phyloP scores from a whole-genome alignment of 2,113 vertebrate species.

The Aythya baeri region DNA sequence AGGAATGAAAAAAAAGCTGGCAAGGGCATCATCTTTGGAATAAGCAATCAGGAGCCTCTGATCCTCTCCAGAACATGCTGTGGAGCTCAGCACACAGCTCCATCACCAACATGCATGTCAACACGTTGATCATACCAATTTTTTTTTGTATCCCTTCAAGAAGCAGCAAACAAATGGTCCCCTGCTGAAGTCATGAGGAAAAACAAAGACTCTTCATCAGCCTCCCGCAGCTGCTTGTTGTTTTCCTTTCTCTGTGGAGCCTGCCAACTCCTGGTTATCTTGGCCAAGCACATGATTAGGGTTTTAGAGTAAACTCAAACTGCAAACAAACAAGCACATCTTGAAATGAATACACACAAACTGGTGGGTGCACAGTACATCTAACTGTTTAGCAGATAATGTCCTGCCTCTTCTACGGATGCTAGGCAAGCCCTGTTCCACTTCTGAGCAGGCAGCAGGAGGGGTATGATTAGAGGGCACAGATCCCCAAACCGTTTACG shows the following conservation, averaged over 20 bases:
- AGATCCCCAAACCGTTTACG: neutral
- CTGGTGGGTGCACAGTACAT: neutral
- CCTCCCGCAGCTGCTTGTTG: conserved; percentile 61
- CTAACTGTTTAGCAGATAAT: neutral
- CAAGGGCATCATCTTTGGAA: neutral
- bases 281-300: conserved; percentile 49
- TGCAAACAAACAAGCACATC: conserved; percentile 49
- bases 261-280: conserved; percentile 48
- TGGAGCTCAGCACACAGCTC: neutral
- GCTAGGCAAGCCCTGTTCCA: neutral
- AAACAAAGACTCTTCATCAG: conserved; percentile 66
- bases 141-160: neutral
- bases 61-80: neutral
- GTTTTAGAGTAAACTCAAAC: conserved; percentile 26
- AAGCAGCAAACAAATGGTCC: conserved; percentile 19
- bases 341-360: conserved; percentile 10
- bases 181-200: conserved; percentile 39
- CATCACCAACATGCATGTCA: neutral
- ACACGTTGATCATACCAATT: neutral
- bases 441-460: conserved; percentile 11
- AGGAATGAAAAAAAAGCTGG: neutral
- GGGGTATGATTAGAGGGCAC: neutral
- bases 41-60: neutral
- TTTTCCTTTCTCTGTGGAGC: conserved; percentile 36
- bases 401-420: neutral